Base-by-base conservation (phyloP, 2,113 vertebrate genomes). In the Hucho hucho region DNA sequence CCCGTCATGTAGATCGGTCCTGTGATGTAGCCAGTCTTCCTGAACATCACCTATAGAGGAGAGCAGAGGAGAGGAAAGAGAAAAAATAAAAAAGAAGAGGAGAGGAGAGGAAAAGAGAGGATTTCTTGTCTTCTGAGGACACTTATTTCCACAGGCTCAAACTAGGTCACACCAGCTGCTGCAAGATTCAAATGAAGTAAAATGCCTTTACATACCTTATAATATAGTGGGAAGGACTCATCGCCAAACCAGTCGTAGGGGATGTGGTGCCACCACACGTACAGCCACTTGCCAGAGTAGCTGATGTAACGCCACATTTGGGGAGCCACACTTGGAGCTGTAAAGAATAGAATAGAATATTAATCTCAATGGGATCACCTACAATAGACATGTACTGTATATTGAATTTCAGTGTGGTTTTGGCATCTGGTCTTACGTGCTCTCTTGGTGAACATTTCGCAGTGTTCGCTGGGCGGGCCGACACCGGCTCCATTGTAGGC, bases 241-340 rank as follows among this genome's bases (percentile, higher is more conserved):
- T 92, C 84, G 43, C 91, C 91, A 64, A 91, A 90, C 88, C 95
- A 95, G 84, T 94, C 94, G 6, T 97, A 94, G 25, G 88, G 90
- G 77, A 99, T 96, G 0, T 98, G 97, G 81, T 98, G 96, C 98
- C 98, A 99, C 86, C 96, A 96, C 78, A 99, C 96, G 70, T 97
- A 97, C 80, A 97, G 93, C 73, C 94, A 95, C 77, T 95, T 94
- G 59, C 97, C 95, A 53, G 87, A 92, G 84, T 90, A 92, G 77
- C 82, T 87, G 73, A 93, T 82, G 18, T 95, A 96, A 87, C 95
- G 95, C 92, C 95, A 95, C 88, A 98, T 95, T 86, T 93, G 93
- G 46, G 97, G 95, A 22, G 92, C 93, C 2, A 96, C 96, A 81
- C 93, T 95, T 11, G 98, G 98, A 88, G 98, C 97, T 99, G 92